Conservation (phyloP, 2,888 invertebrate species). For the Perizoma flavofasciatum region DNA sequence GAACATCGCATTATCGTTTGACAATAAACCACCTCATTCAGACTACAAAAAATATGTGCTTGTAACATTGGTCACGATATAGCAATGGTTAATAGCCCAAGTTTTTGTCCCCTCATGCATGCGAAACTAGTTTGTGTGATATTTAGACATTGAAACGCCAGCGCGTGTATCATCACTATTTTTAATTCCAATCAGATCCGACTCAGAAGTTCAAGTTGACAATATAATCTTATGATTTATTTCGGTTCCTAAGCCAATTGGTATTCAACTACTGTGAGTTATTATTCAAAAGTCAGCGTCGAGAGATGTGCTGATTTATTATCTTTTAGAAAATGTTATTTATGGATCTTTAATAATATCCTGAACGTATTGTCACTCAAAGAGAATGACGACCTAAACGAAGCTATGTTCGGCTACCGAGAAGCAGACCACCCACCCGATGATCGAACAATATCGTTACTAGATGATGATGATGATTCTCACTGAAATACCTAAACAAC, state of each 20-base stretch:
- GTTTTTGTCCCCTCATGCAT: slow-evolving; percentile 29
- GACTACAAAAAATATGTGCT: slow-evolving; percentile 7
- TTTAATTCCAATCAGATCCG: slow-evolving; percentile 14
- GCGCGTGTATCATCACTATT: slow-evolving; percentile 26
- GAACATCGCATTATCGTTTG: no score
- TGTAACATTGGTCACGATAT: slow-evolving; percentile 25
- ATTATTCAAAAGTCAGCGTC: slow-evolving; percentile 2
- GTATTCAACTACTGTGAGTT: slow-evolving; percentile 15
- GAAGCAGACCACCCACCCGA: no score
- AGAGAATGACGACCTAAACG: no score
- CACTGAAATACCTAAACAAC: no score
- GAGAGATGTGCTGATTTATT: neutral
- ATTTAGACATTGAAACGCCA: slow-evolving; percentile 5
- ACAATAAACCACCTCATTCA: slow-evolving; percentile 2
- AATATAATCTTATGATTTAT: slow-evolving; percentile 8
- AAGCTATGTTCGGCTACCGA: no score
- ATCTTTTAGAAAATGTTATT: slow-evolving; percentile 2
- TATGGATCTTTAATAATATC: neutral
- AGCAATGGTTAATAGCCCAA: slow-evolving; percentile 18
- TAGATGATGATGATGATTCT: no score
- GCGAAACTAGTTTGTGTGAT: slow-evolving; percentile 25
- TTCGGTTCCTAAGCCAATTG: slow-evolving; percentile 12
- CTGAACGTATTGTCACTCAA: no score
- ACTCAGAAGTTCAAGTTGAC: slow-evolving; percentile 12
- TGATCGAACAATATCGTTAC: no score